These are phyloP conservation scores for Patagioenas fasciata DNA, from an alignment of 2,113 vertebrate genomes.

Conservation along the genomic window DNA sequence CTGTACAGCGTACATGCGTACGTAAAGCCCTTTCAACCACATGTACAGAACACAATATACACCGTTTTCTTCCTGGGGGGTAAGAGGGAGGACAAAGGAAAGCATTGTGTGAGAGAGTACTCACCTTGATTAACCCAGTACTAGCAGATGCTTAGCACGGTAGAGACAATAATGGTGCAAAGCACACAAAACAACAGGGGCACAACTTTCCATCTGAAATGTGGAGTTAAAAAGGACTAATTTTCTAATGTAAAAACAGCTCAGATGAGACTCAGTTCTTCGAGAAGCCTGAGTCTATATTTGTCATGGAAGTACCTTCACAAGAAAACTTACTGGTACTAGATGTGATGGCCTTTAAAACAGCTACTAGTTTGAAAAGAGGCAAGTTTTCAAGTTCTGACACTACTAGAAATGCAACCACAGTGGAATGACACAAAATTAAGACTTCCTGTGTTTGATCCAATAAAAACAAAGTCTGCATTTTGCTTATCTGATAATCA, in stretches of 20 bases:
- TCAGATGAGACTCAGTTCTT: not conserved
- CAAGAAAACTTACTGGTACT: not conserved
- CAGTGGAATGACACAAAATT: not conserved
- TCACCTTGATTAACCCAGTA: not conserved
- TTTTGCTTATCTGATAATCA: not conserved
- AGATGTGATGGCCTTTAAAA: not conserved
- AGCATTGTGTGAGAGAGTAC: not conserved
- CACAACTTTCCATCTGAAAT: not conserved
- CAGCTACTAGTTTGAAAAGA: not conserved
- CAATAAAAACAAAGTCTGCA: not conserved
- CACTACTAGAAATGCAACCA: not conserved
- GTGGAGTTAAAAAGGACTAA: not conserved
- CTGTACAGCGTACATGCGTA: not conserved
- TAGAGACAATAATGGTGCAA: not conserved
- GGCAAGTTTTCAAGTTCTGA: not conserved
- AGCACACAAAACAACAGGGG: not conserved
- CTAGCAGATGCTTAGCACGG: not conserved
- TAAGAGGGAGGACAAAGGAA: not conserved
- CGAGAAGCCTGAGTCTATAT: not conserved
- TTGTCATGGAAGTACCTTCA: not conserved
- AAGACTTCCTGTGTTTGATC: not conserved
- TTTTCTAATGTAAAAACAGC: not conserved
- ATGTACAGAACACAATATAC: not conserved
- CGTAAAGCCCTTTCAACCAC: not conserved
- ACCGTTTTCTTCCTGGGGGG: not conserved